phyloP scores from a whole-genome alignment of 1,140 invertebrate species.

The Orussus abietinus region DNA sequence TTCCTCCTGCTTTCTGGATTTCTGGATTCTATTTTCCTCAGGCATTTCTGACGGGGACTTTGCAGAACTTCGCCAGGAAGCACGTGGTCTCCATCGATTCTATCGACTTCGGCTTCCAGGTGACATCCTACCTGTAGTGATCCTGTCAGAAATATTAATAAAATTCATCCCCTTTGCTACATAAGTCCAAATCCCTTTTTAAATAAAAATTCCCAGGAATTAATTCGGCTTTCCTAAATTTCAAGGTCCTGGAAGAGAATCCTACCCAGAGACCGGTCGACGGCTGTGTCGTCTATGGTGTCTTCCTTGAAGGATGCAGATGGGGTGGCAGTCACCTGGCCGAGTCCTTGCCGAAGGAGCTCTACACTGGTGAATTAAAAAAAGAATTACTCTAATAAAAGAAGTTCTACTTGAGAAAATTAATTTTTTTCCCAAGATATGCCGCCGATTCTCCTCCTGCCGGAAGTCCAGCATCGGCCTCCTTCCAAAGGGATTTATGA shows the following conservation, averaged over 20 bases:
- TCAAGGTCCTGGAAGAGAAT: slow-evolving; percentile 49
- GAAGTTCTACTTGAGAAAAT: no score
- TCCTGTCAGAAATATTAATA: no score
- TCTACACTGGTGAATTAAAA: slow-evolving; percentile 64
- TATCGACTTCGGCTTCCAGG: slow-evolving; percentile 69
- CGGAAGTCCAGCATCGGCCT: slow-evolving; percentile 54
- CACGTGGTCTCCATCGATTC: slow-evolving; percentile 73
- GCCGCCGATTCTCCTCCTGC: slow-evolving; percentile 60
- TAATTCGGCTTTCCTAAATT: slow-evolving; percentile 6
- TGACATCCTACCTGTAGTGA: no score
- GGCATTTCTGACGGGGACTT: slow-evolving; percentile 76
- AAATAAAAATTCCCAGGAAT: slow-evolving; percentile 9
- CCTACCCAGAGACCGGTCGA: slow-evolving; percentile 56
- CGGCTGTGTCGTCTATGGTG: slow-evolving; percentile 68
- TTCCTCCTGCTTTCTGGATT: slow-evolving; percentile 76
- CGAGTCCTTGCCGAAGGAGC: slow-evolving; percentile 62
- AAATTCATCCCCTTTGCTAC: no score
- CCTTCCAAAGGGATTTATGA: slow-evolving; percentile 54
- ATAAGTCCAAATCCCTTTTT: not conserved
- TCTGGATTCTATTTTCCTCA: slow-evolving; percentile 85
- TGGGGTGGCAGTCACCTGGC: slow-evolving; percentile 59
- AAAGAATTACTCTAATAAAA: no score
- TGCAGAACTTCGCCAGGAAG: slow-evolving; percentile 80
- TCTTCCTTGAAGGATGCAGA: slow-evolving; percentile 71
- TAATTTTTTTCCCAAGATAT: slow-evolving; percentile 53